Evolutionary conservation across 2,113 vertebrate genomes (phyloP).

Genomic region (Eidolon helvum): DNA sequence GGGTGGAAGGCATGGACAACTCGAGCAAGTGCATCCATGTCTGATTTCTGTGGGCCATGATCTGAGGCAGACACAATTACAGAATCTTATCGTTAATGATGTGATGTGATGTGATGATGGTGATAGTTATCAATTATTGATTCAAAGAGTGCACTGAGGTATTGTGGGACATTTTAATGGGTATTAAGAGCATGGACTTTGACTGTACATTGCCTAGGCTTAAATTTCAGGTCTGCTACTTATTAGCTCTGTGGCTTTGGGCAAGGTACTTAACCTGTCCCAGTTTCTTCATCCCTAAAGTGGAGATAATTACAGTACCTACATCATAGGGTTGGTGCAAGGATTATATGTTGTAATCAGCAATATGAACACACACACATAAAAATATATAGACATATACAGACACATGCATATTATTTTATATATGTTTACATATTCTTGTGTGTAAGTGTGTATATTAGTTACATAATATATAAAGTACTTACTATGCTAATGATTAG

Average conservation of each 20-base stretch:
- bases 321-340: neutral
- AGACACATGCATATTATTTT: neutral
- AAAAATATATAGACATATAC: too few species aligned
- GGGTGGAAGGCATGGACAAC: neutral
- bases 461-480: neutral
- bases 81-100: neutral
- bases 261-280: neutral
- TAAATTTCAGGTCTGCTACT: neutral
- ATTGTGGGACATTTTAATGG: neutral
- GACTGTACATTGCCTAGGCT: neutral
- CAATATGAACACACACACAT: neutral
- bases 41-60: neutral
- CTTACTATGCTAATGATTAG: neutral
- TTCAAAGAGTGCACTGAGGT: neutral
- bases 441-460: neutral
- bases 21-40: neutral
- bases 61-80: constrained; percentile 14
- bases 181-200: neutral
- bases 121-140: neutral
- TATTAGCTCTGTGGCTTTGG: neutral
- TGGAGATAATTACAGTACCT: neutral
- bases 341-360: neutral
- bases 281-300: neutral
- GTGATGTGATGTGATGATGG: neutral
- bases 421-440: too few species aligned